These are phyloP conservation scores for Aspidiotus destructor DNA, from an alignment of 2,888 invertebrate species.

Conservation along the genomic window DNA sequence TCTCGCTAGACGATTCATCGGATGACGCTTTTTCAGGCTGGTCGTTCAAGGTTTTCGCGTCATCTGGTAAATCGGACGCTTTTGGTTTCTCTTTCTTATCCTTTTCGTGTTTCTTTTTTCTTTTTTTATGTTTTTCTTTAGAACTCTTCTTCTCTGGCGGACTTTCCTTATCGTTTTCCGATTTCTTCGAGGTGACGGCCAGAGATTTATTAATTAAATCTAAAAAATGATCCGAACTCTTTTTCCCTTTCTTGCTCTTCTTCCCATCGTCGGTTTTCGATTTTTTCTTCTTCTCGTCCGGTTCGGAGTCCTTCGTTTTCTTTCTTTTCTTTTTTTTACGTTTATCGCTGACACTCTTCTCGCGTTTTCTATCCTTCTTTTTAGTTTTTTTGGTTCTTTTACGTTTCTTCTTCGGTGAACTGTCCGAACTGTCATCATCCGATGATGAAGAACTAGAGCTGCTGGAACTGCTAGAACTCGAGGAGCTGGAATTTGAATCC, in stretches of 20 bases:
- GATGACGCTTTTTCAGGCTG: background rate
- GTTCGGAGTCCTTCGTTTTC: slow-evolving; percentile 17
- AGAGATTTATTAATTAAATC: slow-evolving; percentile 9
- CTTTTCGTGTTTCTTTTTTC: slow-evolving; percentile 17
- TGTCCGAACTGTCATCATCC: slow-evolving; percentile 16
- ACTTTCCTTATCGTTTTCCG: slow-evolving; percentile 9
- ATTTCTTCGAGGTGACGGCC: slow-evolving; percentile 18
- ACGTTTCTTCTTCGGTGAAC: slow-evolving; percentile 13
- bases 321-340: slow-evolving; percentile 10
- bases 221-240: slow-evolving; percentile 9
- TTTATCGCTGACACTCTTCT: slow-evolving; percentile 6
- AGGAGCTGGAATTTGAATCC: slow-evolving; percentile 5
- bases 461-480: slow-evolving; percentile 5
- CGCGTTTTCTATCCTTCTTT: slow-evolving; percentile 8
- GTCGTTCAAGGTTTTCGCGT: background rate
- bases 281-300: slow-evolving; percentile 21
- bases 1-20: background rate
- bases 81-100: slow-evolving; percentile 17
- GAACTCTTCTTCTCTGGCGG: background rate
- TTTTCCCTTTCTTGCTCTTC: slow-evolving; percentile 11
- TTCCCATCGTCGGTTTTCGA: slow-evolving; percentile 13
- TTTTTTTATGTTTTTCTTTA: slow-evolving; percentile 29
- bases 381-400: background rate
- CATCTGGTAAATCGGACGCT: slow-evolving; percentile 3
- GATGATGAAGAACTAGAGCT: slow-evolving; percentile 19